Conservation (phyloP, 2,888 invertebrate genomes). For the Mythimna pallens region DNA sequence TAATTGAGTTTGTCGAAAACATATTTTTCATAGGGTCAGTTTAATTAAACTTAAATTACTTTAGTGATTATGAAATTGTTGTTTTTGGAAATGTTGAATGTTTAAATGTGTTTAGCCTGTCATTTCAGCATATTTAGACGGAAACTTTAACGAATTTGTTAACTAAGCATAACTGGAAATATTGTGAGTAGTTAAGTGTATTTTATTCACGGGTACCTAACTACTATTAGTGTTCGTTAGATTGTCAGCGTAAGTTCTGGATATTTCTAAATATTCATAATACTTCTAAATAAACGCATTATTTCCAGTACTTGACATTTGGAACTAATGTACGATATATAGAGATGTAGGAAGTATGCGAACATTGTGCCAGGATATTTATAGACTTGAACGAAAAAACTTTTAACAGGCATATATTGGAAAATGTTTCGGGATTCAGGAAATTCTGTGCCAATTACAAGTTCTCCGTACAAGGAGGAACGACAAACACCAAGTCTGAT, state of each 20-base stretch:
- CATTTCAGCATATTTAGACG: background rate
- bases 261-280: no score
- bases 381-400: constrained; percentile 4
- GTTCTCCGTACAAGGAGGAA: background rate
- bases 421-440: background rate
- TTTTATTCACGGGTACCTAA: no score
- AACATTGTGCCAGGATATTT: constrained; percentile 8
- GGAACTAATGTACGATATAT: background rate
- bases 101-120: background rate
- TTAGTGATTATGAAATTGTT: background rate
- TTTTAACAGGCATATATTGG: constrained; percentile 16
- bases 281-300: background rate
- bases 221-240: no score
- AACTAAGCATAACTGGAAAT: background rate
- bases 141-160: background rate
- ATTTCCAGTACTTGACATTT: constrained; percentile 1
- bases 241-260: no score
- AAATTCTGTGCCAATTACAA: constrained; percentile 4
- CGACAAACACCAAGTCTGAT: background rate
- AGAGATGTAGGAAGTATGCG: no score
- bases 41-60: background rate
- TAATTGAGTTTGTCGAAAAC: constrained; percentile 22
- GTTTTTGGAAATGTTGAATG: background rate
- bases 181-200: background rate
- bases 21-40: constrained; percentile 9